These are phyloP conservation scores for Harpalus rubripes DNA, from an alignment of 2,888 invertebrate species.

Conservation along the genomic window DNA sequence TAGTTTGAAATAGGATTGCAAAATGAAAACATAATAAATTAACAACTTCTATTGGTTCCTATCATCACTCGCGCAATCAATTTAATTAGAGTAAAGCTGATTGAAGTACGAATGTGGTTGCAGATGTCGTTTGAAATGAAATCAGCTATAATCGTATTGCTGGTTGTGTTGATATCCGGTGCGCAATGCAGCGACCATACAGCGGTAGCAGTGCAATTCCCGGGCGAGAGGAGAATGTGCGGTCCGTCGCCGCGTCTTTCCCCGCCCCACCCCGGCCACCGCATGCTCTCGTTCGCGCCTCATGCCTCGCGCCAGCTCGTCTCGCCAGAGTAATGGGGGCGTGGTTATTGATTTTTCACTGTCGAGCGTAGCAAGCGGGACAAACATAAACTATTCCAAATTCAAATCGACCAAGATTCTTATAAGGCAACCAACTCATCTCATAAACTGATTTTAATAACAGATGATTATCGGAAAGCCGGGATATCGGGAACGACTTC, in stretches of 20 bases:
- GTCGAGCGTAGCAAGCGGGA: neutral
- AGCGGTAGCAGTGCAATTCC: neutral
- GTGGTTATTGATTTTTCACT: conserved; percentile 54
- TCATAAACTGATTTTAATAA: neutral
- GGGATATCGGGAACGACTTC: too few species aligned
- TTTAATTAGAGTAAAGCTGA: neutral
- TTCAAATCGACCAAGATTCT: neutral
- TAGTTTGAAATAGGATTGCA: too few species aligned
- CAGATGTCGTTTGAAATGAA: neutral
- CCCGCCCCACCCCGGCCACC: neutral
- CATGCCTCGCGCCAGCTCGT: neutral
- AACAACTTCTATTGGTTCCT: too few species aligned
- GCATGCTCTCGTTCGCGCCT: neutral
- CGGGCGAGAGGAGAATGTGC: neutral
- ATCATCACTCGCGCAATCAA: neutral
- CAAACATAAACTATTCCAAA: neutral
- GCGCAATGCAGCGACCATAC: neutral
- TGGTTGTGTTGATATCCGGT: neutral
- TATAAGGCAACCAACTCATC: neutral
- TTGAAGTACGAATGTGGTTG: neutral
- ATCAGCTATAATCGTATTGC: neutral
- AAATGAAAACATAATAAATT: too few species aligned
- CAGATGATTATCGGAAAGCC: too few species aligned
- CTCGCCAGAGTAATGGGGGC: conserved; percentile 19
- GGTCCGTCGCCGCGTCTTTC: too few species aligned